Conservation (phyloP, 2,113 vertebrate species). For the Neotoma lepida region DNA sequence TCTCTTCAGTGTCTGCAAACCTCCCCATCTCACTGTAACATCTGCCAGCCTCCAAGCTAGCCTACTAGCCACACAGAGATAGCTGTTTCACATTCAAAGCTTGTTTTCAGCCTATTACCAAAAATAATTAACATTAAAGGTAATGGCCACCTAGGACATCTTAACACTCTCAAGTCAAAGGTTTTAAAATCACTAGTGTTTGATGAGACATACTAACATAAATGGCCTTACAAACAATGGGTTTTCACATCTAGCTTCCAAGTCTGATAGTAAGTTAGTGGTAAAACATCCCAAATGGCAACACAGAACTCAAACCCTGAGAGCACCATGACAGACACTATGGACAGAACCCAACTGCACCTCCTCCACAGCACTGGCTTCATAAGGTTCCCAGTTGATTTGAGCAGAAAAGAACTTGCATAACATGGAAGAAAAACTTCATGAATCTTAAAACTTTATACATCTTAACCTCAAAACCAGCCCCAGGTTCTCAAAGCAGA, state of each 20-base stretch:
- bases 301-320: conserved; percentile 11
- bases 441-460: background rate
- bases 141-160: background rate
- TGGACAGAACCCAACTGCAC: background rate
- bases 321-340: background rate
- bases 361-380: background rate
- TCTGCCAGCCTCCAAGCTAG: background rate
- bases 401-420: conserved; percentile 5
- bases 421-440: background rate
- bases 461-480: background rate
- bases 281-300: conserved; percentile 26
- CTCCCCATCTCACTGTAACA: background rate
- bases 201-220: background rate
- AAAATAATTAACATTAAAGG: background rate
- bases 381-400: background rate
- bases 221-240: background rate
- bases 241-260: background rate
- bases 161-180: background rate
- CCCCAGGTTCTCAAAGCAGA: background rate
- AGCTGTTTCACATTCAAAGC: conserved; percentile 16
- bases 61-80: conserved; percentile 15
- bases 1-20: conserved; percentile 1
- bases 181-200: background rate
- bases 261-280: background rate
- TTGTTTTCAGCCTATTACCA: conserved; percentile 30